Evolutionary conservation across 2,888 invertebrate genomes (phyloP), one percentile per base, ranked within the genome.

Genomic region (Proisotoma minuta): DNA sequence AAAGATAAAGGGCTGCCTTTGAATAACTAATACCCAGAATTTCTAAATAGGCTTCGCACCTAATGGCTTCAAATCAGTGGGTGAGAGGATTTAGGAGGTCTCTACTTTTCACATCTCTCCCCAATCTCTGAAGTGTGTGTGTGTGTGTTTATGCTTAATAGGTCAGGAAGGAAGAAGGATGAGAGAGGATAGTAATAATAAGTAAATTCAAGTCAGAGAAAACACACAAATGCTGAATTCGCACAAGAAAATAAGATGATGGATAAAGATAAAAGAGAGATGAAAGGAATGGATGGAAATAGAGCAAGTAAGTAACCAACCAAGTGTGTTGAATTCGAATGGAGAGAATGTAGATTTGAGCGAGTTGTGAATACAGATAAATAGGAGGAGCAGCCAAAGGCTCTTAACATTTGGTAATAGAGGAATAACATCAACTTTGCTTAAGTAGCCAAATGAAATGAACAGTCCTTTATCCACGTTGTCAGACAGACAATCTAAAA

Each of bases 331-430:
- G 43, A 43, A 43, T 43, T 43, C 43, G 43, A 34, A 12, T 43
- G 18, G 20, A 43, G 43, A 12, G 43, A 43, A 43, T 18, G 43
- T 43, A 20, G 43, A 43, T 43, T 43, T 4, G 10, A 43, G 43
- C 20, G 10, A 43, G 43, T 43, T 43, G 43, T 43, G 43, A 43
- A 43, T 43, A 43, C 43, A 43, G 43, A 43, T 43, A n/a, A n/a
- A n/a, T n/a, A n/a, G n/a, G n/a, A n/a, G n/a, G n/a, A n/a, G n/a
- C n/a, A n/a, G n/a, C n/a, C n/a, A n/a, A n/a, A n/a, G n/a, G n/a
- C n/a, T n/a, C n/a, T n/a, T n/a, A n/a, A n/a, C n/a, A n/a, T n/a
- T n/a, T n/a, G n/a, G n/a, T n/a, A n/a, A n/a, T n/a, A n/a, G n/a
- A n/a, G n/a, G n/a, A n/a, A n/a, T n/a, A n/a, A n/a, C n/a, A n/a